These are phyloP conservation scores for Anadara kagoshimensis DNA, from an alignment of 1,140 invertebrate genomes.

Conservation along the genomic window DNA sequence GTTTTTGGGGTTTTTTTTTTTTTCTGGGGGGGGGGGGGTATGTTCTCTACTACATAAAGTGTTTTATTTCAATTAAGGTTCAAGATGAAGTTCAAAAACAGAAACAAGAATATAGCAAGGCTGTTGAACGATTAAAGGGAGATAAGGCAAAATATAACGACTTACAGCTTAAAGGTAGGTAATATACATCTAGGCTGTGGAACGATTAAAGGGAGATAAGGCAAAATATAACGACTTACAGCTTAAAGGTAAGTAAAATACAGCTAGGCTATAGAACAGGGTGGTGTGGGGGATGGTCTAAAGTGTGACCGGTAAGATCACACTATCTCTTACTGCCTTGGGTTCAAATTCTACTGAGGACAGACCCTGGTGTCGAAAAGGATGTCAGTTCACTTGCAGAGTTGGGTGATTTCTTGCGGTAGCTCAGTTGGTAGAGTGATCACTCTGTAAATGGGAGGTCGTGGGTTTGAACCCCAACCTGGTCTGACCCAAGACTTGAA, in stretches of 20 bases:
- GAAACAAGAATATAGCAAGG: slow-evolving; percentile 72
- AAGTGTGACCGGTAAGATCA: no score
- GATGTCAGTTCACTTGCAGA: no score
- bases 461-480: no score
- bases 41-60: slow-evolving; percentile 8
- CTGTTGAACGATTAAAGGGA: slow-evolving; percentile 68
- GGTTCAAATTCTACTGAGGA: no score
- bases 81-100: slow-evolving; percentile 73
- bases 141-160: slow-evolving; percentile 75
- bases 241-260: slow-evolving; percentile 68
- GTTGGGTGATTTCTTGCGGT: no score
- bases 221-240: slow-evolving; percentile 74
- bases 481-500: no score
- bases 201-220: slow-evolving; percentile 68
- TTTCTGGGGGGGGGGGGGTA: background rate
- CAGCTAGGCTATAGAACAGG: slow-evolving; percentile 70
- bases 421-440: no score
- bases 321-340: no score
- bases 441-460: no score
- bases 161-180: slow-evolving; percentile 69
- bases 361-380: no score
- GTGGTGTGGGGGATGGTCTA: no score
- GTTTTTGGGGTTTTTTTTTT: no score
- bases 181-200: slow-evolving; percentile 64
- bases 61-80: slow-evolving; percentile 62